A percentile compares a stretch with the other conserved stretches of the same genome.
These are phyloP conservation scores for Paraescarpia echinospica DNA, from an alignment of 1,140 invertebrate species.

Conservation along the genomic window DNA sequence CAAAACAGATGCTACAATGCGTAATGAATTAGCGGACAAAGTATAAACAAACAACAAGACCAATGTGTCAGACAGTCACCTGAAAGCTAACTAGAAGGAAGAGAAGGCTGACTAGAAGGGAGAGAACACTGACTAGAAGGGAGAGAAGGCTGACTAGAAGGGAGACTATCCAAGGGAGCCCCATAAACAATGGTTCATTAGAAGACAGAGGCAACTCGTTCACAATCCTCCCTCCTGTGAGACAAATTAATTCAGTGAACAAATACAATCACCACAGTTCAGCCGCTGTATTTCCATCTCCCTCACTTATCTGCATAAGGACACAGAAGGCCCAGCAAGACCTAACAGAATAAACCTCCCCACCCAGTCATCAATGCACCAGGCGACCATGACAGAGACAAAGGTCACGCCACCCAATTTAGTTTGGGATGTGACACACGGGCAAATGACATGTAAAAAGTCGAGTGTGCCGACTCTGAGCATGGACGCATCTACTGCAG, in stretches of 20 bases:
- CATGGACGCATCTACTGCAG: background rate
- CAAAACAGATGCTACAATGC: no score
- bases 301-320: background rate
- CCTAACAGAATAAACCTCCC: background rate
- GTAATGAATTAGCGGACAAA: background rate
- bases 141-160: background rate
- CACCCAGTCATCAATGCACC: background rate
- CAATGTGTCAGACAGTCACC: no score
- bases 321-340: background rate
- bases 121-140: background rate
- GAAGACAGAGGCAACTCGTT: background rate
- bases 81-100: no score
- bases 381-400: background rate
- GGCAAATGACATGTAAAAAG: background rate
- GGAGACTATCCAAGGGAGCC: background rate
- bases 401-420: background rate
- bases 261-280: background rate
- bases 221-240: background rate
- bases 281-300: background rate
- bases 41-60: background rate
- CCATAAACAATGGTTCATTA: background rate
- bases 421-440: background rate
- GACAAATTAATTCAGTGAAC: background rate
- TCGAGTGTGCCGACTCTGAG: no score
- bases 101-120: no score